These are phyloP conservation scores for Chloropsis cyanopogon DNA, from an alignment of 2,113 vertebrate genomes.

Conservation along the genomic window DNA sequence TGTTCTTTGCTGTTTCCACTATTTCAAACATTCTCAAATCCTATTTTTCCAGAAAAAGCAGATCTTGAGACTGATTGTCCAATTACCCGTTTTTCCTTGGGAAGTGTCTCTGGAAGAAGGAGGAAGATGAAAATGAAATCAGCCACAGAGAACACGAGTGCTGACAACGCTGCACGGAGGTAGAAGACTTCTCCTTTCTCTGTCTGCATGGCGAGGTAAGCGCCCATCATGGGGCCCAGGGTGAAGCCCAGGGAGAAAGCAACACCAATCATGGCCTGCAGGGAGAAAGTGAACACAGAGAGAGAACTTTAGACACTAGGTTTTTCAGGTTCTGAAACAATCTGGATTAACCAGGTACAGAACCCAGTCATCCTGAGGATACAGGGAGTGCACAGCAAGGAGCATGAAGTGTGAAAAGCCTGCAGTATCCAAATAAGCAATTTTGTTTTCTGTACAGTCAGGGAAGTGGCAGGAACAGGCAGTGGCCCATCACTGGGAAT, in stretches of 20 bases:
- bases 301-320: background rate
- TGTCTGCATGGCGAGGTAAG: conserved; percentile 79
- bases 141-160: conserved; percentile 77
- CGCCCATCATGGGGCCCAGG: conserved; percentile 90
- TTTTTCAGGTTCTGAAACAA: background rate
- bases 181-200: conserved; percentile 77
- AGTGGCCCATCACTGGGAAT: background rate
- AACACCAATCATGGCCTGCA: conserved; percentile 91
- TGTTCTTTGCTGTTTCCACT: background rate
- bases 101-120: conserved; percentile 89
- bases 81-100: conserved; percentile 80
- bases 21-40: background rate
- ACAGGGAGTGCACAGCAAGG: background rate
- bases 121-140: conserved; percentile 87
- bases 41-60: background rate
- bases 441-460: background rate
- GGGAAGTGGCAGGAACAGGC: background rate
- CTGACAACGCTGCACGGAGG: conserved; percentile 79
- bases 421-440: background rate
- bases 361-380: background rate
- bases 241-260: conserved; percentile 97
- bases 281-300: background rate
- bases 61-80: background rate
- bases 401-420: background rate
- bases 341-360: background rate